A percentile compares a stretch with the other conserved stretches of the same genome.
Evolutionary conservation across 2,888 invertebrate species (phyloP).

Genomic region (Nyleta sp.): DNA sequence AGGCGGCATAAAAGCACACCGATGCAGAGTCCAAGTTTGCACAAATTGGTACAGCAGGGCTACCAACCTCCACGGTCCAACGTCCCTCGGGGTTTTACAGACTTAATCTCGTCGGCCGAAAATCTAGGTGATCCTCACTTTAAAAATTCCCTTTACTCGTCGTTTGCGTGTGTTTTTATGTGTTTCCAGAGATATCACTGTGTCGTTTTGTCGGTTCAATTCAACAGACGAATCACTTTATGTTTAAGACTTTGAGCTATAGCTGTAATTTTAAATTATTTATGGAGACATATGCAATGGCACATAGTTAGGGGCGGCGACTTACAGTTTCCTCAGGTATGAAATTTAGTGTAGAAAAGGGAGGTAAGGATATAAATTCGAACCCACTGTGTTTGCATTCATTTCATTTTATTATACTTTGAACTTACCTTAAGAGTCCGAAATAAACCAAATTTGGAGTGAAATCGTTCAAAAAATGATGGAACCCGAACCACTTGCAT

Average conservation of each 20-base stretch:
- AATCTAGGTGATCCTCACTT: conserved; percentile 86
- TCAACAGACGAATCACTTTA: background rate
- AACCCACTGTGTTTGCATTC: no score
- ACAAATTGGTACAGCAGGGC: conserved; percentile 84
- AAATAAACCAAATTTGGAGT: no score
- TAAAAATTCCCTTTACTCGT: no score
- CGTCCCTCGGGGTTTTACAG: conserved; percentile 85
- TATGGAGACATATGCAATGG: conserved; percentile 7
- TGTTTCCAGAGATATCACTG: background rate
- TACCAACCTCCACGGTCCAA: conserved; percentile 73
- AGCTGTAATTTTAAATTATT: conserved; percentile 2
- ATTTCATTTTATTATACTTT: no score
- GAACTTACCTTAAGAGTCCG: no score
- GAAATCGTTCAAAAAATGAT: no score
- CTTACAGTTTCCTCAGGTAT: conserved; percentile 40
- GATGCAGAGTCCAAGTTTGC: conserved; percentile 89
- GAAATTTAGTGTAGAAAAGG: conserved; percentile 1
- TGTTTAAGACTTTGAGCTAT: background rate
- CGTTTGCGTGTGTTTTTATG: no score
- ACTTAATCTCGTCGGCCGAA: conserved; percentile 89
- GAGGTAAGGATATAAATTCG: conserved; percentile 1
- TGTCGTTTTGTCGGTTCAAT: no score
- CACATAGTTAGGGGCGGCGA: conserved; percentile 51
- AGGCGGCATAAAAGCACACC: conserved; percentile 91
- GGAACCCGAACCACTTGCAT: no score